These are phyloP conservation scores for Cephus pygmeus DNA, from an alignment of 2,888 invertebrate genomes.

Conservation along the genomic window DNA sequence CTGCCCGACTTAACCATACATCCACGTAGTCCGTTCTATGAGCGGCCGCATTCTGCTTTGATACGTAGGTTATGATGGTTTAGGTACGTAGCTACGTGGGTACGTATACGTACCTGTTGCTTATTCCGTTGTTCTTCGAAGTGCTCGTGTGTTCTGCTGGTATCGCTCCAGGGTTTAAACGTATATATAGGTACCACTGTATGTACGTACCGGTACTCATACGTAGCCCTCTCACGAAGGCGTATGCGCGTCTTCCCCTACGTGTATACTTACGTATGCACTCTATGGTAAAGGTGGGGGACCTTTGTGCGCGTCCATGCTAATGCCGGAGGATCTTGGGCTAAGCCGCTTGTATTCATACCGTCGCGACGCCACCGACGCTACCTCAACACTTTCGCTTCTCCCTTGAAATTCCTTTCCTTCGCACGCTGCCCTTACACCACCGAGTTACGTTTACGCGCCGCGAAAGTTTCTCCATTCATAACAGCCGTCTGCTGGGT, in stretches of 20 bases:
- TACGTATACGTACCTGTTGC: slow-evolving; percentile 54
- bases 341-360: slow-evolving; percentile 30
- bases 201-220: slow-evolving; percentile 18
- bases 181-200: slow-evolving; percentile 5
- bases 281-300: slow-evolving; percentile 11
- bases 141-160: slow-evolving; percentile 20
- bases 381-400: background rate
- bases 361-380: background rate
- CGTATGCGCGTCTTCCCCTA: background rate
- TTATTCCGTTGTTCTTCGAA: slow-evolving; percentile 48
- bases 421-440: slow-evolving; percentile 5
- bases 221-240: slow-evolving; percentile 7
- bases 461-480: slow-evolving; percentile 58
- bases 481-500: slow-evolving; percentile 39
- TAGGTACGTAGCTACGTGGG: background rate
- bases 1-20: slow-evolving; percentile 40
- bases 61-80: slow-evolving; percentile 42
- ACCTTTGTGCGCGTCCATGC: slow-evolving; percentile 22
- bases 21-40: slow-evolving; percentile 20
- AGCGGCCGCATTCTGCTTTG: slow-evolving; percentile 35
- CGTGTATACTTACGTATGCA: slow-evolving; percentile 22
- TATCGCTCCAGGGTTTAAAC: slow-evolving; percentile 7
- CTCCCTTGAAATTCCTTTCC: slow-evolving; percentile 1
- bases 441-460: slow-evolving; percentile 25
- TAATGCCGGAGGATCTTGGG: slow-evolving; percentile 32